Evolutionary conservation across 92 coral and sea anemone species (phyloP).

Genomic region (Umimayanthus kanabou): DNA sequence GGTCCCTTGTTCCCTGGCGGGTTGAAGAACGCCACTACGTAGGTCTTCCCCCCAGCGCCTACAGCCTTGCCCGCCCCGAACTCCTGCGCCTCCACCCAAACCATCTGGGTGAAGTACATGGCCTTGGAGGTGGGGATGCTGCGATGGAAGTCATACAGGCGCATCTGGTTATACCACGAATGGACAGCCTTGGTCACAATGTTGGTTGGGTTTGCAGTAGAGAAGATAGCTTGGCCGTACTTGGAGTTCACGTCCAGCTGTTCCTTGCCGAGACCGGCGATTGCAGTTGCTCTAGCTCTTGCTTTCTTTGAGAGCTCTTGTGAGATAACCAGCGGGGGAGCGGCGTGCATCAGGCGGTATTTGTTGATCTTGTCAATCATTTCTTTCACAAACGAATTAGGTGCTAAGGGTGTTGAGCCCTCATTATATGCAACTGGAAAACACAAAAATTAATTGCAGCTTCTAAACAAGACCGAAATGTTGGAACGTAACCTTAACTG

Average conservation of each 20-base stretch:
- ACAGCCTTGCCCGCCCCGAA: constrained; percentile 85
- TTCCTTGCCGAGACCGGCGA: constrained; percentile 78
- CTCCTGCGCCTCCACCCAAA: constrained; percentile 74
- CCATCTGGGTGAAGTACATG: constrained; percentile 82
- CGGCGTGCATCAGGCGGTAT: constrained; percentile 90
- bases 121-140: constrained; percentile 68
- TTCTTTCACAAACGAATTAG: constrained; percentile 56
- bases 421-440: neutral
- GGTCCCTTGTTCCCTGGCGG: constrained; percentile 72
- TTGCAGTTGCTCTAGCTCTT: constrained; percentile 70
- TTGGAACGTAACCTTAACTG: neutral
- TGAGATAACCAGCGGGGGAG: constrained; percentile 67
- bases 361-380: constrained; percentile 70
- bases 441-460: neutral
- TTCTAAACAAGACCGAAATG: neutral
- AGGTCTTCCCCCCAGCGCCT: constrained; percentile 68
- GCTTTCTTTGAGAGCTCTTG: constrained; percentile 84
- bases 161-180: constrained; percentile 91
- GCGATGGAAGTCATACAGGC: constrained; percentile 76
- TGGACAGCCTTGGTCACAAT: constrained; percentile 60
- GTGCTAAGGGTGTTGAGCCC: constrained; percentile 4
- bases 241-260: constrained; percentile 72
- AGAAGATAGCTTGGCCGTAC: constrained; percentile 85
- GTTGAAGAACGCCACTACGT: constrained; percentile 81
- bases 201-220: constrained; percentile 51